Conservation (phyloP, 2,113 vertebrate species). For the Onychostoma macrolepis region DNA sequence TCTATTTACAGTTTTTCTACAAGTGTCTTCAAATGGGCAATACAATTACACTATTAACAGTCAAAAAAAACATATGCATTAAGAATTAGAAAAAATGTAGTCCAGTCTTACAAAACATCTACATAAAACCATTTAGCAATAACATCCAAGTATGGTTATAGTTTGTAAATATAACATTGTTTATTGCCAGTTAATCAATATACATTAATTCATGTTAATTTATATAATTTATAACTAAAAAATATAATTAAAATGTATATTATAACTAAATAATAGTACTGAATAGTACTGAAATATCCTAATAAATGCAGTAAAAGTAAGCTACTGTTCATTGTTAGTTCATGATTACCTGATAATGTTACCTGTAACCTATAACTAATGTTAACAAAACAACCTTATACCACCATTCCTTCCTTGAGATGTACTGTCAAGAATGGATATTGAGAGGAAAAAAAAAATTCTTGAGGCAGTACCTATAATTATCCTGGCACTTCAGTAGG, state of each 20-base stretch:
- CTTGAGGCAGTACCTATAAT: no score
- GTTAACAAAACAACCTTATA: no score
- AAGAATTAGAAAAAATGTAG: neutral
- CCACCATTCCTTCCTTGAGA: neutral
- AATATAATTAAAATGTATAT: no score
- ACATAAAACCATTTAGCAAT: neutral
- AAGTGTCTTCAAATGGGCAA: neutral
- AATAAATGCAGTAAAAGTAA: neutral
- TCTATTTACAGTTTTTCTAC: neutral
- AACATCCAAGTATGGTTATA: no score
- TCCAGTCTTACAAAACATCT: neutral
- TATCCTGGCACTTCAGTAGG: neutral
- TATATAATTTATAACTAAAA: no score
- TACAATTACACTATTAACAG: neutral
- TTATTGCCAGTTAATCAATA: no score
- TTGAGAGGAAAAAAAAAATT: no score
- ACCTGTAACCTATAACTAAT: no score
- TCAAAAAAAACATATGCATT: neutral
- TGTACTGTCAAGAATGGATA: neutral
- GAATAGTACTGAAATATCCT: neutral
- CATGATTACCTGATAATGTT: no score
- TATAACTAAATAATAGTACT: neutral
- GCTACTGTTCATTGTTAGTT: no score
- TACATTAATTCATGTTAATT: no score
- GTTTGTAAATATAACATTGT: neutral